Conservation (phyloP, 2,888 invertebrate species). For the Acanthoscelides obtectus region DNA sequence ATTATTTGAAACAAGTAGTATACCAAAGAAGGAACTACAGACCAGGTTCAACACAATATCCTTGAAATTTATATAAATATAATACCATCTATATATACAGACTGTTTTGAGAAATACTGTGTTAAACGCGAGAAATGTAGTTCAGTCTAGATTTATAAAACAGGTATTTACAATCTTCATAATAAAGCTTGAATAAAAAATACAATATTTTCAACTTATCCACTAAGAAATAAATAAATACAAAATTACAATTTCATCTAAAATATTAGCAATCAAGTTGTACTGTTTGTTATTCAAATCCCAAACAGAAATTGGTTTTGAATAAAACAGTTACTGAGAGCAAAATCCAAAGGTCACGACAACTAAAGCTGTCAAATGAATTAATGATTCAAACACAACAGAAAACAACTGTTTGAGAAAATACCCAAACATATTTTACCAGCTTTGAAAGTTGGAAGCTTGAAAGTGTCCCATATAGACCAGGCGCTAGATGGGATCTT, state of each 20-base stretch:
- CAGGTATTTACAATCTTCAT: not conserved
- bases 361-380: too few relatives aligned
- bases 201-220: slow-evolving; percentile 23
- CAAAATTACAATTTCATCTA: slow-evolving; percentile 5
- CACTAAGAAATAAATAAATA: slow-evolving; percentile 13
- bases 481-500: too few relatives aligned
- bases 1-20: not conserved
- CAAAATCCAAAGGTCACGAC: too few relatives aligned
- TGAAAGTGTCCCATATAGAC: too few relatives aligned
- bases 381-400: too few relatives aligned
- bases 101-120: not conserved
- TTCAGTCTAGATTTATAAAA: not conserved
- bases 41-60: not conserved
- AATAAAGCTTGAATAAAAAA: slow-evolving; percentile 36
- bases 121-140: not conserved
- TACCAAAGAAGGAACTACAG: not conserved
- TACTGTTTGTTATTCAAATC: not conserved
- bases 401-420: too few relatives aligned
- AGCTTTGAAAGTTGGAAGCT: too few relatives aligned
- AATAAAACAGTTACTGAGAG: too few relatives aligned
- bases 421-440: too few relatives aligned
- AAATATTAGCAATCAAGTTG: not conserved
- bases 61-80: not conserved
- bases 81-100: not conserved
- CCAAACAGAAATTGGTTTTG: too few relatives aligned